Conservation (phyloP, 2,113 vertebrate genomes). For the Rhinoptilus africanus region DNA sequence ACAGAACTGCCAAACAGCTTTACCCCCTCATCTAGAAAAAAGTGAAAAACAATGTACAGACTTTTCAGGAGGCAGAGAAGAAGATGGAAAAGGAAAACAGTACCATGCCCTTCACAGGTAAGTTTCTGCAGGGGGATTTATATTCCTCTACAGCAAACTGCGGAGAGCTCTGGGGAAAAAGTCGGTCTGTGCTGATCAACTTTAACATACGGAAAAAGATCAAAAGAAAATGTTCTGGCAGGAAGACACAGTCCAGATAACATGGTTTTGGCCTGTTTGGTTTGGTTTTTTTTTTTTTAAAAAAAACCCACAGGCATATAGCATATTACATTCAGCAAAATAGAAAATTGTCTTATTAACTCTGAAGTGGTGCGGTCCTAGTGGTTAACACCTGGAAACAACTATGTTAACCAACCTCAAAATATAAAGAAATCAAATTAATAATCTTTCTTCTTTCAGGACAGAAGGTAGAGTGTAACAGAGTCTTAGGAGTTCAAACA, state of each 20-base stretch:
- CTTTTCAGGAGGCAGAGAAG: neutral
- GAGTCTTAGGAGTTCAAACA: neutral
- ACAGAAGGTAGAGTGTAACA: neutral
- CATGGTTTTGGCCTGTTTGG: neutral
- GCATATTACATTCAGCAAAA: neutral
- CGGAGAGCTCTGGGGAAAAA: neutral
- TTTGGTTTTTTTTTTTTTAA: neutral
- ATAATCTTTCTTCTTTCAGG: neutral
- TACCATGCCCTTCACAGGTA: neutral
- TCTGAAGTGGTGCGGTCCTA: neutral
- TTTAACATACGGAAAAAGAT: neutral
- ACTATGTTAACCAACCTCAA: neutral
- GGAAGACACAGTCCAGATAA: neutral
- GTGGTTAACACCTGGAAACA: neutral
- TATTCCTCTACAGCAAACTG: neutral
- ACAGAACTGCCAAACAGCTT: neutral
- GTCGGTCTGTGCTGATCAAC: neutral
- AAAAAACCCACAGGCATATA: neutral
- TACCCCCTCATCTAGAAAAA: neutral
- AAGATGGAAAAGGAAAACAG: neutral
- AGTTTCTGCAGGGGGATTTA: neutral
- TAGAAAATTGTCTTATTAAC: neutral
- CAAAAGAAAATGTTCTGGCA: neutral
- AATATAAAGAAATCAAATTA: neutral
- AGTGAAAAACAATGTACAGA: neutral